Evolutionary conservation across 2,113 vertebrate genomes (phyloP), one percentile per base, ranked within the genome.

Genomic region (Myotis yumanensis): DNA sequence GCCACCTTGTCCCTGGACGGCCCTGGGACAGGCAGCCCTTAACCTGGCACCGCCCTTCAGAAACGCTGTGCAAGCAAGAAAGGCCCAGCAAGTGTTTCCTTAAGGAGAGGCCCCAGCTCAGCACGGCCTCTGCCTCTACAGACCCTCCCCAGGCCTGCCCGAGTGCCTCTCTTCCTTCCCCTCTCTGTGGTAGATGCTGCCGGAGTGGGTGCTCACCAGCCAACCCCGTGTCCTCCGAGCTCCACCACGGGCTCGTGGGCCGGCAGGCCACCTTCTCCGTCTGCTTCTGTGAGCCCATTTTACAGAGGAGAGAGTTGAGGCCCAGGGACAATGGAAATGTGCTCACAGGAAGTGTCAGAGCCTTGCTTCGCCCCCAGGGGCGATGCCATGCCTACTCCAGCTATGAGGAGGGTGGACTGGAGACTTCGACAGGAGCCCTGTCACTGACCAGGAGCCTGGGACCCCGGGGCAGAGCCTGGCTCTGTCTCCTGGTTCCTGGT

Each of bases 251-350:
- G 17, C 79, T 14, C 37, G 18, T 2, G 4, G 48, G 23, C 18
- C 1, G 17, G 32, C 46, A n/a, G 48, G 35, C 14, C 22, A 20
- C 7, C 1, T 30, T 7, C 8, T 15, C 30, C 37, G 40, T 14
- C 15, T 16, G 28, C n/a, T 52, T 57, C 30, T 51, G 22, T 46
- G 23, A 5, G 28, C 16, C 87, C 62, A 62, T 52, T 25, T 82
- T n/a, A 11, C 16, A 28, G 83, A 90, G 25, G 40, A 64, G 32
- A 52, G 46, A 32, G 46, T 0, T 0, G 30, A 68, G 40, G 43
- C 40, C n/a, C 7, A 17, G 30, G 15, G 40, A 76, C 0, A 0
- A 0, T 2, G 75, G 30, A 2, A 7, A 54, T 11, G 3, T 7
- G 62, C 30, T n/a, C 35, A 1, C 4, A 30, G 77, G 20, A 57